Base-by-base conservation (phyloP, 2,888 invertebrate genomes). In the Lasioglossum morio region DNA sequence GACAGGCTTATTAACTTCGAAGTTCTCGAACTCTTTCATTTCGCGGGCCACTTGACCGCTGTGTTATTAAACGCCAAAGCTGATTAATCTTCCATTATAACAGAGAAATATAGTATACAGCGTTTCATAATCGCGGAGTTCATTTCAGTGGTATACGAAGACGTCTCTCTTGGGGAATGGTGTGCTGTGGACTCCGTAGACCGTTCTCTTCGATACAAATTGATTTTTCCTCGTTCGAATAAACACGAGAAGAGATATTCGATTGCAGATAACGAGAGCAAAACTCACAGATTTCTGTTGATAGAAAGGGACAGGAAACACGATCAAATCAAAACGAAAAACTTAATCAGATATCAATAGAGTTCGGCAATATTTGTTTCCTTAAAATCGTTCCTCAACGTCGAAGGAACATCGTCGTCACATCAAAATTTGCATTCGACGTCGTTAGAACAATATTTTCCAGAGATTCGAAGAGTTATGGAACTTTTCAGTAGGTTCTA, bases 1-100 rank as follows among this genome's bases (percentile, higher is more conserved):
- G 53, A 53, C 53, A 19, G 34, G n/a, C 53, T 74, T 74, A 74
- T 53, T 53, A 34, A 23, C 53, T 53, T 34, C 73, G n/a, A 16
- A 74, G 53, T 30, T 34, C 8, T 53, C 53, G 16, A 23, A 53
- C 73, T 53, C 34, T 53, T 53, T 72, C 48, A 74, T 53, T 53
- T n/a, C 37, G 23, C 23, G 8, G n/a, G 34, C n/a, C 53, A 53
- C 53, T 74, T 37, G 48, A 37, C 34, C 37, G 53, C n/a, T 53
- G 14, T 74, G 16, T 53, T 53, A 53, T 74, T 74, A 53, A 74
- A 48, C 30, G 27, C 27, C 19, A 23, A 46, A 72, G 12, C 37
- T 37, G 69, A 34, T 72, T 48, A 72, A 72, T 34, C 46, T 30
- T 48, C 48, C 34, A 34, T 3, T 48, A 12, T 30, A 12, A 34